Conservation (phyloP, 2,113 vertebrate genomes). For the Platysteira castanea region DNA sequence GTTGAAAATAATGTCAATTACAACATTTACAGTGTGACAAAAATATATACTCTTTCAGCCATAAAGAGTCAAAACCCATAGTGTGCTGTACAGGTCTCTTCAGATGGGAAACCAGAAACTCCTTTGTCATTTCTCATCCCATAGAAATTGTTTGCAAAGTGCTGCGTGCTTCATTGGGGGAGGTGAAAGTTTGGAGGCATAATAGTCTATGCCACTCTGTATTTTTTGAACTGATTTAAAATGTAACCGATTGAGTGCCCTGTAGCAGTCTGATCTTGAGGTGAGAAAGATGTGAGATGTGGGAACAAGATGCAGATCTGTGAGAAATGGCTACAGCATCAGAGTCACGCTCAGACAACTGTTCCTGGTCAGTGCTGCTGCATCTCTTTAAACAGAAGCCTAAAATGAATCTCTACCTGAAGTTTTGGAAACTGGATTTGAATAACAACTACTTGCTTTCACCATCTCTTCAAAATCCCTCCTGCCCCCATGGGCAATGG, state of each 20-base stretch:
- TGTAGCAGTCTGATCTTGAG: neutral
- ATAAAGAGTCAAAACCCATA: neutral
- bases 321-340: neutral
- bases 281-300: neutral
- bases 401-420: neutral
- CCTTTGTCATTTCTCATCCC: neutral
- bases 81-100: neutral
- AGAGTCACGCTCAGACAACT: fast-evolving
- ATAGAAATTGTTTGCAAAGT: neutral
- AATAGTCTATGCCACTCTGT: neutral
- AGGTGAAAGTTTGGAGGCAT: neutral
- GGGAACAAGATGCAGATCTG: neutral
- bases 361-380: neutral
- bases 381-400: neutral
- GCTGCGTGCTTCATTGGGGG: neutral
- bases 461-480: neutral
- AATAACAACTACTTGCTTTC: neutral
- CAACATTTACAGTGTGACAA: neutral
- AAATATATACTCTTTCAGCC: neutral
- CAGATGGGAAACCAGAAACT: neutral
- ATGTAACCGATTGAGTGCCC: fast-evolving
- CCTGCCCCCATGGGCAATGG: fast-evolving
- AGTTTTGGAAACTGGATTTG: neutral
- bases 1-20: neutral
- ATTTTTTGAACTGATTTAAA: neutral